Base-by-base conservation (phyloP, 1,140 invertebrate genomes). In the Venustaconcha ellipsiformis region DNA sequence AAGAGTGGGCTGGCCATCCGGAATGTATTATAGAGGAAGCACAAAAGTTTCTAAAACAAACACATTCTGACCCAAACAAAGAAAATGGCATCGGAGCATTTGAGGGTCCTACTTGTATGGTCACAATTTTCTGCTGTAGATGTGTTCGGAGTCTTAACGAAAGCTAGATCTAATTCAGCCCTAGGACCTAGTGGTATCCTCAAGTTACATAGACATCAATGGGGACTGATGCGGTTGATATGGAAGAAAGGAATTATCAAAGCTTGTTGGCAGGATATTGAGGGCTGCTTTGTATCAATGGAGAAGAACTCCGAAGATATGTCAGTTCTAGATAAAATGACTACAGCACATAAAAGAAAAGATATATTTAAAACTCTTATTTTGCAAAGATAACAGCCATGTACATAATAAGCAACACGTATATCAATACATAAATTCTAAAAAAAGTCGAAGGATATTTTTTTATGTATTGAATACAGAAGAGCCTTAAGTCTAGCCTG, bases 151-250 rank as follows among this genome's bases (percentile, higher is more conserved):
- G 56, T 78, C 11, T 60, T 78, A 11, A 73, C 48, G 70, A 73
- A 69, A 20, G 64, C 70, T 18, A 69, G 66, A 69, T 15, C 18
- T 15, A 56, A n/a, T 20, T 72, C 75, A 62, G 75, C 65, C 60
- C 71, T 55, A 71, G 70, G 70, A n/a, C 66, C 57, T n/a, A 72
- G 69, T 68, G 64, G 76, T 20, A 69, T 72, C 23, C 70, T 65
- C 63, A 76, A 70, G 58, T 63, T 74, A 20, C 55, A 59, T 20
- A 15, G 15, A 17, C 62, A 23, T 15, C 48, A 30, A 57, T 67
- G 63, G 66, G 67, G 58, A 23, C 63, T 59, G 65, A 68, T 67
- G 55, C 58, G 70, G 57, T 62, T 76, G n/a, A 57, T 70, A 17
- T 79, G 68, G 73, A 68, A 55, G 65, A 79, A 75, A 37, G 69